Conservation (phyloP, 2,797 vertebrate species). For the Phrynocephalus forsythii region DNA sequence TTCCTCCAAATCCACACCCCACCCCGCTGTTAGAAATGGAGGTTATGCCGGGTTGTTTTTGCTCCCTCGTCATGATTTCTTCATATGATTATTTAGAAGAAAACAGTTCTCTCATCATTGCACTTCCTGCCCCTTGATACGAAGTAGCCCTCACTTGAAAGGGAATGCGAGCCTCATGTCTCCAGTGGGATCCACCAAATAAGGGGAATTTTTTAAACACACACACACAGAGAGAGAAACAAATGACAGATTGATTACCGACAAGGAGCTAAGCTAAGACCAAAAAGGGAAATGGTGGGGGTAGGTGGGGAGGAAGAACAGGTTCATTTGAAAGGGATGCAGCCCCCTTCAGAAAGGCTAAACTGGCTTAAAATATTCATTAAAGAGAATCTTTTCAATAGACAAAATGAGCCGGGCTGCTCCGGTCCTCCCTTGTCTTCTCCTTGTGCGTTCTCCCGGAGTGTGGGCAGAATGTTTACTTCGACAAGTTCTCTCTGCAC, state of each 20-base stretch:
- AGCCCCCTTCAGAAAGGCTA: conserved; percentile 47
- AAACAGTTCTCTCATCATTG: conserved; percentile 10
- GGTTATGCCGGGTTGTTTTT: neutral
- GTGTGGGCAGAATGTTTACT: neutral
- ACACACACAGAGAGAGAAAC: neutral
- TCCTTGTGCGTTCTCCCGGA: neutral
- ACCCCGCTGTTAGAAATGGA: conserved; percentile 6
- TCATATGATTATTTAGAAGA: conserved; percentile 52
- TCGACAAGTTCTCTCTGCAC: neutral
- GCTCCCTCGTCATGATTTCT: conserved; percentile 17
- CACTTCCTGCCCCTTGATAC: neutral
- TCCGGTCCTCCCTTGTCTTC: conserved; percentile 18
- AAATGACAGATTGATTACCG: conserved; percentile 50
- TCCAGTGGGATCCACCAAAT: conserved; percentile 37
- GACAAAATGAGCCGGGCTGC: conserved; percentile 50
- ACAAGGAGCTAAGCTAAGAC: conserved; percentile 37
- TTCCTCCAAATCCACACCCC: neutral
- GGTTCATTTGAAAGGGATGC: conserved; percentile 57
- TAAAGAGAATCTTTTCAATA: conserved; percentile 72
- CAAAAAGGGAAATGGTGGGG: conserved; percentile 40
- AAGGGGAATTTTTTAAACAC: neutral
- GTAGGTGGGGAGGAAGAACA: conserved; percentile 3
- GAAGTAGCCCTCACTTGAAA: conserved; percentile 42
- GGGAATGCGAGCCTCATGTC: neutral
- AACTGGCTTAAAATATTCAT: conserved; percentile 73